Percentiles rank a stretch among this genome's conserved stretches.
Conservation (phyloP, 2,113 vertebrate genomes). For the Acanthochromis polyacanthus region DNA sequence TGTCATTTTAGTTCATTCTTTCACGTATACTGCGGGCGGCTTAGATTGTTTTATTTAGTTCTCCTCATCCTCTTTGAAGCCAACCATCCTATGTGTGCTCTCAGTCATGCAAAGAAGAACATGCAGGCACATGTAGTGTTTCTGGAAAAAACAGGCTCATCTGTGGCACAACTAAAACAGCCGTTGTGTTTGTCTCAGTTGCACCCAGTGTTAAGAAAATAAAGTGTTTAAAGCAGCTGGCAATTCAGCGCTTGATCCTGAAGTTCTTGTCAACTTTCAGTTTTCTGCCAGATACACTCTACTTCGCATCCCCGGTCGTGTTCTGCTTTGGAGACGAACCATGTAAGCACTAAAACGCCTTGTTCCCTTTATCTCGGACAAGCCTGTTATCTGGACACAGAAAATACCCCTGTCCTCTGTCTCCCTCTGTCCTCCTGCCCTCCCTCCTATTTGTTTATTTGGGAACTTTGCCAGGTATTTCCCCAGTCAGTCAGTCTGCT, state of each 20-base stretch:
- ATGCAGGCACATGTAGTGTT: slow-evolving; percentile 41
- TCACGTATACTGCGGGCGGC: not conserved
- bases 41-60: slow-evolving; percentile 6
- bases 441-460: slow-evolving; percentile 76
- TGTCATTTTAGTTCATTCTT: not conserved
- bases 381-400: slow-evolving; percentile 56
- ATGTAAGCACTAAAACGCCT: slow-evolving; percentile 26
- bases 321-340: slow-evolving; percentile 41
- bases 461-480: slow-evolving; percentile 84
- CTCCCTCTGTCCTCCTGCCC: slow-evolving; percentile 26
- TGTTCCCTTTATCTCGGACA: slow-evolving; percentile 45
- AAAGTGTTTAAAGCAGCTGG: not conserved
- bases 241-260: not conserved
- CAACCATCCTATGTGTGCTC: slow-evolving; percentile 9
- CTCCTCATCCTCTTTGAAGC: slow-evolving; percentile 2
- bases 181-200: slow-evolving; percentile 21
- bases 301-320: slow-evolving; percentile 26
- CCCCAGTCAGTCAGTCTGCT: slow-evolving; percentile 74
- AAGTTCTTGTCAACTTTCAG: slow-evolving; percentile 21
- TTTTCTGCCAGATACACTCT: not conserved
- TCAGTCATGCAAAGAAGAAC: slow-evolving; percentile 14
- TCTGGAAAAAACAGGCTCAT: slow-evolving; percentile 35
- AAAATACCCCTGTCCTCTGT: slow-evolving; percentile 43
- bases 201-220: not conserved
- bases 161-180: not conserved